Evolutionary conservation across 2,797 vertebrate species (phyloP), one percentile per base, ranked within the genome.

Genomic region (Thunnus albacares): DNA sequence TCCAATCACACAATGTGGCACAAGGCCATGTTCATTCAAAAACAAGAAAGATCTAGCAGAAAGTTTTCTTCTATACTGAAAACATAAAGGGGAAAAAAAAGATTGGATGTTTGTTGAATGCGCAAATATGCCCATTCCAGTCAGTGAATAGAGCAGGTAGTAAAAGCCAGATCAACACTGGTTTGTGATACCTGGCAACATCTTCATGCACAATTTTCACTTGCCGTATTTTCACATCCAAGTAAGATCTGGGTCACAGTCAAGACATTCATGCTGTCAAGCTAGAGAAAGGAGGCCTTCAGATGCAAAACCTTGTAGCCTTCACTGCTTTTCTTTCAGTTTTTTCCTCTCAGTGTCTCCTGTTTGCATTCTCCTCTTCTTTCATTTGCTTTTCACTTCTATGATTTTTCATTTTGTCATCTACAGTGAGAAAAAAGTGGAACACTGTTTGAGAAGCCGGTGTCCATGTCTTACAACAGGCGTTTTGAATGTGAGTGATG

Each of bases 201-300:
- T 58, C 65, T 74, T 45, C 41, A 72, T 41, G 18, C n/a, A 43
- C 18, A 57, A 12, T 65, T 69, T 57, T 35, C 18, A 52, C 62
- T 45, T 69, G 60, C 60, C 49, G 64, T 70, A 63, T 52, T 55
- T 60, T 66, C 20, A 53, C 53, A 64, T 7, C 22, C 18, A 24
- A 45, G 9, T 38, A 38, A 26, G 79, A 22, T 49, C 55, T 65
- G 56, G 49, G 60, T 69, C 45, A 75, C 55, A 80, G 11, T 72
- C 70, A 62, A 71, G 49, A 55, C 64, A 77, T 63, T 63, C 49
- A 52, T 71, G 61, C 60, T 83, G 76, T 74, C 79, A 62, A 7
- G 28, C 11, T 18, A 52, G 22, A 77, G 41, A 74, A 70, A 71
- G 47, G 22, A 64, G 14, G 63, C 35, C 63, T 80, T 81, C 35